Evolutionary conservation across 2,888 invertebrate species (phyloP), one percentile per base, ranked within the genome.

Genomic region (Lasioglossum vierecki): DNA sequence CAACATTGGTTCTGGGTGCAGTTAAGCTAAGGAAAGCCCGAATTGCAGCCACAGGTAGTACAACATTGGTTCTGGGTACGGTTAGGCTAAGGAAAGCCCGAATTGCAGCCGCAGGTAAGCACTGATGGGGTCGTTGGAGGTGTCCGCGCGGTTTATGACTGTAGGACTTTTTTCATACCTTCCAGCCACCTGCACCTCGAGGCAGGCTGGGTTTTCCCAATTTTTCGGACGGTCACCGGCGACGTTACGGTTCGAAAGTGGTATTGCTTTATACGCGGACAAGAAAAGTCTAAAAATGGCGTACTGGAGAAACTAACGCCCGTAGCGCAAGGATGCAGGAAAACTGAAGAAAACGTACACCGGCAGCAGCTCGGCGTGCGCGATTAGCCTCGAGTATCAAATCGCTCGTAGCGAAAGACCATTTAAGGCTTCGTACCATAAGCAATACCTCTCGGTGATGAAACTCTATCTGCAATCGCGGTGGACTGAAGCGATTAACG

Each of bases 381-480:
- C 84, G 86, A 83, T 90, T 80, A 90, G 89, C 88, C 86, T 84
- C 88, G 84, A 88, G 89, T 90, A 90, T 90, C 90, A 88, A 90
- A 90, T 90, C 89, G 89, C 89, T 88, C 70, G 71, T 80, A 78
- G 88, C 84, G 90, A 86, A 90, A 86, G 85, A 88, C 89, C 89
- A 90, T 90, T 90, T 90, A 90, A 90, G 89, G 89, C 81, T 80
- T 84, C 90, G 71, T 73, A 82, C 89, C 84, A 90, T 90, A 90
- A 90, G 89, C 89, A 90, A 90, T 90, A 88, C 79, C 83, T 86
- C 84, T 49, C 46, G 84, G 79, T 90, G 89, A 90, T 88, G 89
- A 90, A 90, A 90, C 88, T 88, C 88, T 88, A 90, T 88, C 90
- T 90, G 90, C 84, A 88, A 90, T 90, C 89, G 86, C 83, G 82